Base-by-base conservation (phyloP, 2,113 vertebrate species). In the Semnopithecus entellus region DNA sequence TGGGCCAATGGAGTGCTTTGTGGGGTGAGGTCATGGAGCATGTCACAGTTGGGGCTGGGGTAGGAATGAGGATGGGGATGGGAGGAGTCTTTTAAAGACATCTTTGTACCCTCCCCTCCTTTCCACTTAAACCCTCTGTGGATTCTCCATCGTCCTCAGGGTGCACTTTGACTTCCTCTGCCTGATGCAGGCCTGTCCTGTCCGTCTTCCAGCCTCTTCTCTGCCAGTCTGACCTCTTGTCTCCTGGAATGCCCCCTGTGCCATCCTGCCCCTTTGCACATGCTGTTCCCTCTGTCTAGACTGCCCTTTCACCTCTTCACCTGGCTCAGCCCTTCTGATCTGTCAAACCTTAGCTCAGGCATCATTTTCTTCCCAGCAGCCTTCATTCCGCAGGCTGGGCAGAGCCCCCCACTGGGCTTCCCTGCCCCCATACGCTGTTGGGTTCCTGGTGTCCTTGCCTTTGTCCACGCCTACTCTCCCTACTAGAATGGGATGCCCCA, bases 151-250 rank as follows among this genome's bases (percentile, higher is more conserved):
- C 88, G 72, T 82, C 23, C 50, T 76, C 32, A 57, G 70, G 9
- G 57, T 90, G 2, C 45, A 8, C n/a, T 92, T 27, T 88, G 73
- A 80, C 35, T 45, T 66, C 59, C 25, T 64, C 86, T 88, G 57
- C 86, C 40, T 78, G 48, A 38, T 38, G 43, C 43, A 91, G 78
- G 72, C 38, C 55, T 79, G 32, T 25, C 30, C 79, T 61, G 0
- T 76, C n/a, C 14, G 10, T 18, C 66, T 73, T 16, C 66, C 27
- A 43, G 38, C 22, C 25, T 61, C 57, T 52, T 83, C 57, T 96
- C 76, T 89, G 52, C 66, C 68, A 59, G 81, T 5, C 30, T 90
- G 32, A n/a, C 30, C 32, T 93, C 79, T 59, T 78, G 35, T n/a
- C 30, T 1, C 48, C 82, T 61, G 11, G 84, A 79, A 12, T 76